Conservation (phyloP, 2,888 invertebrate genomes). For the Tetranychus truncatus region DNA sequence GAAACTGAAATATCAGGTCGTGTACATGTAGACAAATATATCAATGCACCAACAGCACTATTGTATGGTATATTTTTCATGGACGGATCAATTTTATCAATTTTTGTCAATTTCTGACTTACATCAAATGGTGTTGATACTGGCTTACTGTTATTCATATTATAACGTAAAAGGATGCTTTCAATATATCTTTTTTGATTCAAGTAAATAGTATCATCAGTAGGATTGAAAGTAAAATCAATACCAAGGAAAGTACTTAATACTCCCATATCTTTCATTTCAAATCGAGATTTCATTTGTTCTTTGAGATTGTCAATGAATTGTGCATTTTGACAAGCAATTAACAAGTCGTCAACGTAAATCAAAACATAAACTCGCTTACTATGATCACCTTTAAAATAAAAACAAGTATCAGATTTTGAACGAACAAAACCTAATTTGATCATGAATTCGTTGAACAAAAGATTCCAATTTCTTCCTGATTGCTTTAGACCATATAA, state of each 20-base stretch:
- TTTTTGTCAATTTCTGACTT: no score
- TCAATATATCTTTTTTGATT: no score
- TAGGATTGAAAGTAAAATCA: neutral
- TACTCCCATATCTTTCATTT: neutral
- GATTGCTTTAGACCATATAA: slow-evolving; percentile 28
- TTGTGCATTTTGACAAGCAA: neutral
- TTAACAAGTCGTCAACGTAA: slow-evolving; percentile 1
- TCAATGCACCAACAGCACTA: slow-evolving; percentile 13
- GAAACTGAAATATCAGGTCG: slow-evolving; percentile 18
- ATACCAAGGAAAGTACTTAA: neutral
- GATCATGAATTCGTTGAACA: neutral
- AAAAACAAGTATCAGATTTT: neutral
- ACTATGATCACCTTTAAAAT: neutral
- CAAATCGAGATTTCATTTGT: neutral
- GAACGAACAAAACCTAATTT: neutral
- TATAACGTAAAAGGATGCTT: neutral
- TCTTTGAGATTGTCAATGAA: neutral
- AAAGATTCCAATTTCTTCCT: slow-evolving; percentile 25
- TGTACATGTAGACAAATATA: slow-evolving; percentile 13
- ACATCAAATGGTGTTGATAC: slow-evolving; percentile 13
- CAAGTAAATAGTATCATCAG: neutral
- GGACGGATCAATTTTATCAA: neutral
- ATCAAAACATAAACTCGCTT: neutral
- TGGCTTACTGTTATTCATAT: slow-evolving; percentile 7
- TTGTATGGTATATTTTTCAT: slow-evolving; percentile 1